phyloP scores from a whole-genome alignment of 2,888 invertebrate genomes.

The Amiota communis region DNA sequence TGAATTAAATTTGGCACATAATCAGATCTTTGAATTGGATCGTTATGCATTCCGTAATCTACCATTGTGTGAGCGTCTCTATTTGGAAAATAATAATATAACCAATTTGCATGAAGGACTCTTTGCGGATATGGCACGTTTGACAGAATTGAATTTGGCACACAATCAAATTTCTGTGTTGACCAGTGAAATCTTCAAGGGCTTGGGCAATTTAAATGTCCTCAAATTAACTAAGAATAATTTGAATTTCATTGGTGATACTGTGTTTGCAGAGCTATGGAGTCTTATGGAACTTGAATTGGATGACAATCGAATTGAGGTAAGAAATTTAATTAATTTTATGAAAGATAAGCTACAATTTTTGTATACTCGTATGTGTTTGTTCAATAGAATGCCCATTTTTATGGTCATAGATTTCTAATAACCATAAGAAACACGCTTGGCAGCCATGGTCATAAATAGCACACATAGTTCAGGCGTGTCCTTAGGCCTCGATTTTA shows the following conservation, averaged over 20 bases:
- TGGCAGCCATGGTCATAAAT: constrained; percentile 50
- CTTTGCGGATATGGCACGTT: constrained; percentile 81
- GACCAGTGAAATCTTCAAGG: constrained; percentile 85
- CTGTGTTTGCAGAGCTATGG: constrained; percentile 86
- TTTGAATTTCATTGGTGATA: constrained; percentile 84
- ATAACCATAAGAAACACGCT: constrained; percentile 54
- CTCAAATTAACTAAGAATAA: constrained; percentile 84
- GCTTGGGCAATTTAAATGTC: constrained; percentile 81
- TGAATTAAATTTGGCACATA: constrained; percentile 82
- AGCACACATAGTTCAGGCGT: constrained; percentile 42
- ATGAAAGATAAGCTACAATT: constrained; percentile 41
- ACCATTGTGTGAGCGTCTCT: constrained; percentile 82
- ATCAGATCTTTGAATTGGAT: constrained; percentile 83
- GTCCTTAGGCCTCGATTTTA: background rate
- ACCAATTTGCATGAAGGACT: constrained; percentile 88
- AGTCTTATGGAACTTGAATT: constrained; percentile 81
- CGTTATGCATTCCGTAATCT: constrained; percentile 83
- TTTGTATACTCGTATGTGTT: too few relatives aligned
- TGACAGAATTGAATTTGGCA: constrained; percentile 87
- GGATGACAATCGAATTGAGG: constrained; percentile 80
- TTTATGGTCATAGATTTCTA: constrained; percentile 60
- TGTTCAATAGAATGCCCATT: constrained; percentile 40
- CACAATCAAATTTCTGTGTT: constrained; percentile 83
- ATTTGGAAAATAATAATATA: constrained; percentile 89
- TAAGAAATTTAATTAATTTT: constrained; percentile 60